phyloP scores from a whole-genome alignment of 2,888 invertebrate genomes.

The Meta bourneti region DNA sequence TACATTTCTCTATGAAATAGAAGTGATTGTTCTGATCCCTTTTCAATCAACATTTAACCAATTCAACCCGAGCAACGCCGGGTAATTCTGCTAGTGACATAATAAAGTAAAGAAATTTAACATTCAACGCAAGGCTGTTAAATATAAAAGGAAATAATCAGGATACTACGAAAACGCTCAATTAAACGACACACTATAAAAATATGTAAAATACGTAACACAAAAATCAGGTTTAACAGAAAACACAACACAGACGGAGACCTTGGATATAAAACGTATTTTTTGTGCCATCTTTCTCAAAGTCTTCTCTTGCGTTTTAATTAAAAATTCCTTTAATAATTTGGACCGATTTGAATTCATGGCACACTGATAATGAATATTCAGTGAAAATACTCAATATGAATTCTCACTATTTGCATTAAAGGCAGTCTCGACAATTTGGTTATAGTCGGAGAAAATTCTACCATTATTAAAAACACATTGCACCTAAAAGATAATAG shows the following conservation, averaged over 20 bases:
- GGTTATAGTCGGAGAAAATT: no score
- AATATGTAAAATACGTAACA: background rate
- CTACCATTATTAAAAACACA: no score
- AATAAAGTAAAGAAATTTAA: no score
- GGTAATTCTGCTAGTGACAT: no score
- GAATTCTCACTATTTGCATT: background rate
- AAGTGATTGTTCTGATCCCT: no score
- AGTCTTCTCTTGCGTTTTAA: background rate
- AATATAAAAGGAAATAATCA: no score
- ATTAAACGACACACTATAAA: background rate
- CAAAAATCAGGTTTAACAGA: background rate
- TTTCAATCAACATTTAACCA: no score
- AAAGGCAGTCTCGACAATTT: background rate
- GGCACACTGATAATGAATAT: background rate
- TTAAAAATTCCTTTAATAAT: background rate
- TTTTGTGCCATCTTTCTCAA: background rate
- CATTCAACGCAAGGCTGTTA: no score
- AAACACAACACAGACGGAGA: background rate
- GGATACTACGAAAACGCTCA: no score
- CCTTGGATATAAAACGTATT: background rate
- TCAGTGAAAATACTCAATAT: background rate
- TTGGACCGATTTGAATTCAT: background rate
- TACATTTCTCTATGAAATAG: no score
- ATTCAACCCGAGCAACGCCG: no score
- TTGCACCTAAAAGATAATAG: no score